phyloP scores from a whole-genome alignment of 2,797 vertebrate genomes.

The Neosilurus hyrtlii region DNA sequence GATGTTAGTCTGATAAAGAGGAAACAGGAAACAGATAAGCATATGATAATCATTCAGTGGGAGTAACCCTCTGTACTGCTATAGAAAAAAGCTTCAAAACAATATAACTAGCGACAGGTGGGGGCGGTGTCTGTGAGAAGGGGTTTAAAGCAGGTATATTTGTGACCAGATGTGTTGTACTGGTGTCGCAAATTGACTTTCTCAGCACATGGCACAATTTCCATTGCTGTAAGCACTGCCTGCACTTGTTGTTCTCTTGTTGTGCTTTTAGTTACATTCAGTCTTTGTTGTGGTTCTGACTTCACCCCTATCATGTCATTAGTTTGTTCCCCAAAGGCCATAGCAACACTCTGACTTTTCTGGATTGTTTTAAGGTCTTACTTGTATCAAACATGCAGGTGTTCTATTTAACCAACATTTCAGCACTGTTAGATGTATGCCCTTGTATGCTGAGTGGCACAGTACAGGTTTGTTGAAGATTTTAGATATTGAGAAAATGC shows the following conservation, averaged over 20 bases:
- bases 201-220: neutral
- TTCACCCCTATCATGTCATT: neutral
- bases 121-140: neutral
- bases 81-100: neutral
- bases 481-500: neutral
- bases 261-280: neutral
- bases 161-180: neutral
- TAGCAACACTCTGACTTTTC: neutral
- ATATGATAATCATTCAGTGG: slow-evolving; percentile 8
- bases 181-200: neutral
- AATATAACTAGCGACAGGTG: neutral
- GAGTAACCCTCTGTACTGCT: slow-evolving; percentile 5
- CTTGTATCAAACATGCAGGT: no score
- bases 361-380: no score
- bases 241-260: neutral
- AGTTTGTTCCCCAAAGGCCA: slow-evolving; percentile 1
- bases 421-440: neutral
- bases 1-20: slow-evolving; percentile 31
- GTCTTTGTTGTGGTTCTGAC: neutral
- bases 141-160: neutral
- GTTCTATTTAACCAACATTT: neutral
- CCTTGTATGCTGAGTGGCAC: neutral
- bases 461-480: neutral
- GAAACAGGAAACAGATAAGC: slow-evolving; percentile 38
- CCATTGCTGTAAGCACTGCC: neutral